Conservation (phyloP, 2,797 vertebrate genomes). For the Mus spretus region DNA sequence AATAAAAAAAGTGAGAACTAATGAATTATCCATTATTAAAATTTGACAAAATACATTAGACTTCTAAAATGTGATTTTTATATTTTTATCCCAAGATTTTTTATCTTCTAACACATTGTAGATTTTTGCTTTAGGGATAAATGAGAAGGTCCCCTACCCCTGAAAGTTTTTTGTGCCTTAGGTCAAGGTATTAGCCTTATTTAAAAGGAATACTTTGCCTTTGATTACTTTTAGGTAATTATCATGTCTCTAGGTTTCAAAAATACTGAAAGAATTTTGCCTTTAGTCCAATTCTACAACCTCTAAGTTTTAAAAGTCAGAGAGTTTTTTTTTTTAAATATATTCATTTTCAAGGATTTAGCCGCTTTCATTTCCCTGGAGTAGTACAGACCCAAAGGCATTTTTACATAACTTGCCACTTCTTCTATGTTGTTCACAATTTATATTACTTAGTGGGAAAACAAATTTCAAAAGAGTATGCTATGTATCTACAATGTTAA, state of each 20-base stretch:
- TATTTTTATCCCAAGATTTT: neutral
- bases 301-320: constrained; percentile 2
- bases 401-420: constrained; percentile 47
- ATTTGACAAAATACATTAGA: neutral
- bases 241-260: neutral
- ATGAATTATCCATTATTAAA: neutral
- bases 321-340: constrained; percentile 7
- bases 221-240: constrained; percentile 32
- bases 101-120: neutral
- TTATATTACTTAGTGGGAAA: constrained; percentile 58
- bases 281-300: neutral
- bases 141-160: neutral
- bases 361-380: neutral
- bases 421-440: constrained; percentile 65
- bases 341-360: neutral
- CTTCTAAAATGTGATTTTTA: neutral
- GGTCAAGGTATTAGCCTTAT: neutral
- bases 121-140: neutral
- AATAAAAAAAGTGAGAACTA: neutral
- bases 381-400: neutral
- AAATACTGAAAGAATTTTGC: neutral
- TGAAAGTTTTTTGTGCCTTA: neutral
- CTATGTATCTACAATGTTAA: neutral
- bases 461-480: constrained; percentile 57
- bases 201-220: neutral